Conservation (phyloP, 2,888 invertebrate species). For the Timema podura region DNA sequence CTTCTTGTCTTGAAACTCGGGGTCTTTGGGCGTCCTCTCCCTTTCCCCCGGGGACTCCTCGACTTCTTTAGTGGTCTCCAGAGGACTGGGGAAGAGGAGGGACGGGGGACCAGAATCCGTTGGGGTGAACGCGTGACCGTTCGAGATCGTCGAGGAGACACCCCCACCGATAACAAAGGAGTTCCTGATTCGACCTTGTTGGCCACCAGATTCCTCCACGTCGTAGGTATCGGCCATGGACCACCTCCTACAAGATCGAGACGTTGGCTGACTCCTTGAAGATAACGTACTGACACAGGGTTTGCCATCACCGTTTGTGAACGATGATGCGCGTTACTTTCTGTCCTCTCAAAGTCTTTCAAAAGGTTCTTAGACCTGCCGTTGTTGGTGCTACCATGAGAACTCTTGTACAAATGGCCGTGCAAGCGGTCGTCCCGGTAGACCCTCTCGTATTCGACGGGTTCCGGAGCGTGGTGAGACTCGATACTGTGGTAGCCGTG, state of each 20-base stretch:
- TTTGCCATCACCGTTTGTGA: too few species aligned
- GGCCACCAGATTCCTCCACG: too few species aligned
- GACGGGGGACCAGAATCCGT: conserved; percentile 24
- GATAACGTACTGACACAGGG: too few species aligned
- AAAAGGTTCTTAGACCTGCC: too few species aligned
- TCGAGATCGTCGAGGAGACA: conserved; percentile 16
- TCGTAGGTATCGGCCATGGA: conserved; percentile 23
- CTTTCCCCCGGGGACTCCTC: conserved; percentile 11
- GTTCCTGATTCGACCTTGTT: conserved; percentile 1
- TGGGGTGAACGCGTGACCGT: background rate
- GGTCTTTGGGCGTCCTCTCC: background rate
- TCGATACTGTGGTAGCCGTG: conserved; percentile 26
- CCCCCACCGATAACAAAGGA: conserved; percentile 28
- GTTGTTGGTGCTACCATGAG: too few species aligned
- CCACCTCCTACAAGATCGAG: too few species aligned
- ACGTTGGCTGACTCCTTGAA: too few species aligned
- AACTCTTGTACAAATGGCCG: too few species aligned
- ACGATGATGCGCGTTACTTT: too few species aligned
- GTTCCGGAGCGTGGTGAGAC: conserved; percentile 18
- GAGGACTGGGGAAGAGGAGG: conserved; percentile 19
- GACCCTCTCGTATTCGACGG: background rate
- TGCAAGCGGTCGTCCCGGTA: background rate
- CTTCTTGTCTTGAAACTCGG: conserved; percentile 11
- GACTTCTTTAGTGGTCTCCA: too few species aligned
- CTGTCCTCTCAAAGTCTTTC: too few species aligned